Conservation (phyloP, 2,888 invertebrate genomes). For the Eueremaeus valkanovi region DNA sequence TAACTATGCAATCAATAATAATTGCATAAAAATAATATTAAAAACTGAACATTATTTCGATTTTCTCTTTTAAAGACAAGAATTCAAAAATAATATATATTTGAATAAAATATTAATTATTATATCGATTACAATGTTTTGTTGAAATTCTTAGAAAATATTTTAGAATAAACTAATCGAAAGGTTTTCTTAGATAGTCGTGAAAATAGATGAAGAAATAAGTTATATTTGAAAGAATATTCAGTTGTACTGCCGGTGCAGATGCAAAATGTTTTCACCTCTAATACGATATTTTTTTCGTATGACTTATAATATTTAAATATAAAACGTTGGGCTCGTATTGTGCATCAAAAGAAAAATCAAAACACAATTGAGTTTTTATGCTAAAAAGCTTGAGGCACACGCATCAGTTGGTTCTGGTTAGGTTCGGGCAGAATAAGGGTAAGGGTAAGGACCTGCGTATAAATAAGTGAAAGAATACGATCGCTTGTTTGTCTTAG, state of each 20-base stretch:
- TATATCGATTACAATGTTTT: no score
- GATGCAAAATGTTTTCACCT: conserved; percentile 12
- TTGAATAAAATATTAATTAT: neutral
- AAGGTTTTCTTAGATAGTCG: no score
- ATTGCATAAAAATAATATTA: no score
- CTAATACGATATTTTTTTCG: conserved; percentile 2
- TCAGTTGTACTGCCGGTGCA: neutral
- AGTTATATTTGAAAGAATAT: no score
- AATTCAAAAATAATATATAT: neutral
- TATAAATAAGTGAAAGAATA: conserved; percentile 31
- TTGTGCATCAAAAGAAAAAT: neutral
- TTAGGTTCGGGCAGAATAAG: neutral
- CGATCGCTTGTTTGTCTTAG: conserved; percentile 35
- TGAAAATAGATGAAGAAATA: no score
- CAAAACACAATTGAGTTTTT: conserved; percentile 33
- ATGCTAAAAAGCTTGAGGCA: conserved; percentile 31
- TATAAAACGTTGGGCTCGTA: conserved; percentile 18
- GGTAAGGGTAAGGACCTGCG: conserved; percentile 31
- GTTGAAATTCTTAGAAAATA: no score
- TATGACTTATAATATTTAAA: conserved; percentile 9
- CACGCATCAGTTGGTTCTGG: conserved; percentile 28
- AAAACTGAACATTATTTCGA: no score
- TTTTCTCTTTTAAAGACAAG: neutral
- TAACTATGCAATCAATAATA: no score
- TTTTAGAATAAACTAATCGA: no score